Evolutionary conservation across 2,888 invertebrate genomes (phyloP).

Genomic region (Xanthorhoe spadicearia): DNA sequence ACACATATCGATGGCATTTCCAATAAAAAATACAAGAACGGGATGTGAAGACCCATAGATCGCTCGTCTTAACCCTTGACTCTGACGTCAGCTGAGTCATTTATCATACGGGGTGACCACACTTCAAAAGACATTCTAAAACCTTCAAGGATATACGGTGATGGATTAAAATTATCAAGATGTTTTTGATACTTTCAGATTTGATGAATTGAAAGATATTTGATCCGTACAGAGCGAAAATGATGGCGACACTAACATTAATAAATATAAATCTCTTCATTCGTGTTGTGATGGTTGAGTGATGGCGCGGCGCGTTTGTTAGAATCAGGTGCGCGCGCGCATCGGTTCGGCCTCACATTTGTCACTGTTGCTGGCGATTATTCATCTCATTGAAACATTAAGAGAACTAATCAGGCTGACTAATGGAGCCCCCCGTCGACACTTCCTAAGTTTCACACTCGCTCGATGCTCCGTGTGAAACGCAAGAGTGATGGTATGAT

Average conservation of each 20-base stretch:
- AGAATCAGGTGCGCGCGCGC: conserved; percentile 79
- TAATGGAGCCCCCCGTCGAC: conserved; percentile 84
- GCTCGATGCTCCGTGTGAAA: conserved; percentile 56
- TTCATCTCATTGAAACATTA: conserved; percentile 85
- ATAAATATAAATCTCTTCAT: conserved; percentile 84
- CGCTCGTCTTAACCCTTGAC: conserved; percentile 72
- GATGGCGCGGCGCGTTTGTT: conserved; percentile 75
- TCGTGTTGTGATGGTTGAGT: conserved; percentile 73
- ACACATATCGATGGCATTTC: conserved; percentile 64
- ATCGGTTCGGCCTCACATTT: conserved; percentile 69
- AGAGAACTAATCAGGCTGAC: conserved; percentile 83
- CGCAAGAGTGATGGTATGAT: conserved; percentile 66
- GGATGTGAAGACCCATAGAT: conserved; percentile 74
- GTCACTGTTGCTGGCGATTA: conserved; percentile 83
- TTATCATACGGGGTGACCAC: conserved; percentile 76
- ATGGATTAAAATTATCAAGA: conserved; percentile 30
- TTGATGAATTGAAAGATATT: conserved; percentile 6
- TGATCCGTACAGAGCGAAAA: conserved; percentile 46
- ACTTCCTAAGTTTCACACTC: conserved; percentile 80
- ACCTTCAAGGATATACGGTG: conserved; percentile 20
- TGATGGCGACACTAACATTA: conserved; percentile 65
- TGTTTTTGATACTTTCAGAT: conserved; percentile 5
- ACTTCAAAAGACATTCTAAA: conserved; percentile 41
- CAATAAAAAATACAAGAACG: conserved; percentile 63
- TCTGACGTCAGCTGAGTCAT: conserved; percentile 75